These are phyloP conservation scores for Leucophenga maculata DNA, from an alignment of 2,888 invertebrate genomes.

Conservation along the genomic window DNA sequence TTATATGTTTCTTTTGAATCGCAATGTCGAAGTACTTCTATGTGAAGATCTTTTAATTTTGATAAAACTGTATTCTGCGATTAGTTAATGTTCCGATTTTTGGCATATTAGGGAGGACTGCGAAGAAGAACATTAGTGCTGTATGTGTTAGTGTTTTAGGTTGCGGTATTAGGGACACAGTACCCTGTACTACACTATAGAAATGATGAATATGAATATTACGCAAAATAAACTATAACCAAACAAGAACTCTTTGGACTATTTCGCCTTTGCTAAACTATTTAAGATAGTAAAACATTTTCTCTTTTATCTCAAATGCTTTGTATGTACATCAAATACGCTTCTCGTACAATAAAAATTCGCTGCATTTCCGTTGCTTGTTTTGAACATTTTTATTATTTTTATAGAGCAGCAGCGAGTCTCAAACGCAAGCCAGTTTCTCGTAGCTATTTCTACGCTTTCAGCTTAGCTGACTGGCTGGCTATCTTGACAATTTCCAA, in stretches of 20 bases:
- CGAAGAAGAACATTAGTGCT: too few species aligned
- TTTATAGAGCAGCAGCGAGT: constrained; percentile 16
- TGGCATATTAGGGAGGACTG: too few species aligned
- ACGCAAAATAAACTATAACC: too few species aligned
- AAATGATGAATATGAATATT: too few species aligned
- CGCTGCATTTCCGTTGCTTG: constrained; percentile 62
- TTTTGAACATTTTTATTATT: constrained; percentile 24
- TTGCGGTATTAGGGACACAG: too few species aligned
- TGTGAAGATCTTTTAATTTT: too few species aligned
- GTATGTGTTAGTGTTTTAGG: too few species aligned
- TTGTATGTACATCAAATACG: neutral
- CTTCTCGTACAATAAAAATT: constrained; percentile 46
- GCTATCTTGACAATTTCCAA: neutral
- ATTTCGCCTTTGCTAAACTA: constrained; percentile 12
- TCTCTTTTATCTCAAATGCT: constrained; percentile 14
- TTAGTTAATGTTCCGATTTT: too few species aligned
- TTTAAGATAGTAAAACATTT: neutral
- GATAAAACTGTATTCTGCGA: too few species aligned
- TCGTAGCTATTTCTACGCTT: neutral
- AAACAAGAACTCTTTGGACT: constrained; percentile 51
- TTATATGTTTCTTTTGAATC: too few species aligned
- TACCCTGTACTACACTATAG: too few species aligned
- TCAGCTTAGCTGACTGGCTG: neutral
- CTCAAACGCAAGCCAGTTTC: constrained; percentile 7
- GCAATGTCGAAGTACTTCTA: too few species aligned